Conservation (phyloP, 37 sponge, comb jelly and placozoan species). For the Spongilla lacustris region DNA sequence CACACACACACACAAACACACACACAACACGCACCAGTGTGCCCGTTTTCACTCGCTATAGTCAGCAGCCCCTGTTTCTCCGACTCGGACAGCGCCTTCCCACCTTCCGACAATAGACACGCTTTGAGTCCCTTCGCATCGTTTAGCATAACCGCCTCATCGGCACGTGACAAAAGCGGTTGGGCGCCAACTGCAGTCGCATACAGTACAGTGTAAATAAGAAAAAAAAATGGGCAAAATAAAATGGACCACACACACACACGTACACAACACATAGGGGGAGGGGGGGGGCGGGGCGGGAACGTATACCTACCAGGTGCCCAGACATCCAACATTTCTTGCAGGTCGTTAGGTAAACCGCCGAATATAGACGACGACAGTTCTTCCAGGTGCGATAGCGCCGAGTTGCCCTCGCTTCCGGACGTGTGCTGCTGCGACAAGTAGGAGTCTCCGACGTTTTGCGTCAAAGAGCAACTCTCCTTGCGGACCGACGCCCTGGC, state of each 20-base stretch:
- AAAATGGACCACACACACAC: too few species aligned
- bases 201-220: background rate
- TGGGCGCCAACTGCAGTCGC: background rate
- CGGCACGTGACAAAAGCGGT: background rate
- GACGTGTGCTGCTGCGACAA: conserved; percentile 30
- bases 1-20: background rate
- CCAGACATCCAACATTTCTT: conserved; percentile 38
- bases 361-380: conserved; percentile 58
- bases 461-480: background rate
- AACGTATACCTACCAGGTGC: background rate
- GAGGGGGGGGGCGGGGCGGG: background rate
- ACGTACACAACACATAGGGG: background rate
- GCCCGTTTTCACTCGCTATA: conserved; percentile 28
- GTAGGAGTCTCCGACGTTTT: conserved; percentile 2
- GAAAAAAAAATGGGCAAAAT: background rate
- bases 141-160: conserved; percentile 18
- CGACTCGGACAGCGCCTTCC: background rate
- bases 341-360: conserved; percentile 49
- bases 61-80: conserved; percentile 31
- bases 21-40: conserved; percentile 10
- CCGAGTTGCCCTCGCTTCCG: conserved; percentile 40
- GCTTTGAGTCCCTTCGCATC: conserved; percentile 8
- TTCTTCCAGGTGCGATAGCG: background rate
- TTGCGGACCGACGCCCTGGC: too few species aligned
- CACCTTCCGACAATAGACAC: background rate